phyloP scores from a whole-genome alignment of 2,888 invertebrate species.

The Drosophila kambysellisi region DNA sequence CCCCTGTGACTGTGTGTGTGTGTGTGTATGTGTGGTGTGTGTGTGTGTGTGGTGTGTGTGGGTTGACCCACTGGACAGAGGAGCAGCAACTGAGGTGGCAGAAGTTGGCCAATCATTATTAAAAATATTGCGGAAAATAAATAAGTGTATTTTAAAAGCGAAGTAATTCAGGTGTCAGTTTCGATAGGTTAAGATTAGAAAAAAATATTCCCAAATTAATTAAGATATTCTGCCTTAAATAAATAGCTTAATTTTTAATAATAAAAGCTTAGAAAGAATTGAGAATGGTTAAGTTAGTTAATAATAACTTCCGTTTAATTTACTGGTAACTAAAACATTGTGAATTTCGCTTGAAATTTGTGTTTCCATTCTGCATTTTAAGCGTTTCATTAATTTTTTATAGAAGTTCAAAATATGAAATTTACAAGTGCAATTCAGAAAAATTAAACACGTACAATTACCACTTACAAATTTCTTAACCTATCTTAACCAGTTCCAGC shows the following conservation, averaged over 20 bases:
- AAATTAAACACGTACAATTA: neutral
- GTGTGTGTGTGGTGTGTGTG: conserved; percentile 26
- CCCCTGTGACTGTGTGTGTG: conserved; percentile 12
- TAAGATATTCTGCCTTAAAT: neutral
- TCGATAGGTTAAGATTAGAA: neutral
- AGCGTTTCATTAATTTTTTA: neutral
- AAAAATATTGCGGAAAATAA: neutral
- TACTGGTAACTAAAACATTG: neutral
- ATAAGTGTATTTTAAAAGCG: neutral
- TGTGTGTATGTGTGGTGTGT: conserved; percentile 14
- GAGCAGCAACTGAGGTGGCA: neutral
- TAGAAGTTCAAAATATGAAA: rapidly evolving
- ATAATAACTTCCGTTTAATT: neutral
- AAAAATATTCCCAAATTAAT: neutral
- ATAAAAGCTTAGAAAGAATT: too few relatives aligned
- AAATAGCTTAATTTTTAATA: too few relatives aligned
- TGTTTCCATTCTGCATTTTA: neutral
- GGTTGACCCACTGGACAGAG: conserved; percentile 15
- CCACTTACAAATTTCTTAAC: neutral
- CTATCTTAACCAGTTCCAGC: neutral
- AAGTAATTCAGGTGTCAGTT: rapidly evolving
- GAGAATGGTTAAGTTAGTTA: neutral
- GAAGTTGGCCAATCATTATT: neutral
- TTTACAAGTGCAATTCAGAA: neutral
- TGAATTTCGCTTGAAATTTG: neutral